phyloP scores from a whole-genome alignment of 2,888 invertebrate species.

The Machimus rusticus region DNA sequence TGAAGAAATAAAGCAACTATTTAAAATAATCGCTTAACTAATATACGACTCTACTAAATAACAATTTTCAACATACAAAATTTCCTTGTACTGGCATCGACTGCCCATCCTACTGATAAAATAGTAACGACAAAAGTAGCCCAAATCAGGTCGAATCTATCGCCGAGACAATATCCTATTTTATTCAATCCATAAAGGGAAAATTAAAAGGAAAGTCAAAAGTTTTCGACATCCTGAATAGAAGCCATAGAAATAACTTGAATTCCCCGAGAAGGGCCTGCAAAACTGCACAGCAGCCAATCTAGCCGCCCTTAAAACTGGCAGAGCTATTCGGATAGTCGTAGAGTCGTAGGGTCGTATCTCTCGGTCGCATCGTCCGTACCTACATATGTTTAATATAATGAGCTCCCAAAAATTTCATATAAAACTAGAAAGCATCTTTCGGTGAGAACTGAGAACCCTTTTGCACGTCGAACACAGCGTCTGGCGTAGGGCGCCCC shows the following conservation, averaged over 20 bases:
- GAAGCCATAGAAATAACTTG: not conserved
- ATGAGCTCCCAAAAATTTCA: slow-evolving; percentile 44
- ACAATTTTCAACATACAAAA: too few relatives aligned
- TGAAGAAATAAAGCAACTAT: too few relatives aligned
- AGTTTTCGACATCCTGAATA: not conserved
- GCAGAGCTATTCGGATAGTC: slow-evolving; percentile 34
- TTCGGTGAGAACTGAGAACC: slow-evolving; percentile 37
- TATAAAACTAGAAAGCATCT: slow-evolving; percentile 42
- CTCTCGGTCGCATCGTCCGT: not conserved
- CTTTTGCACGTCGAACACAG: slow-evolving; percentile 10
- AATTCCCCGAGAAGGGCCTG: not conserved
- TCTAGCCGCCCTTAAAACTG: not conserved
- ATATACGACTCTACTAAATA: too few relatives aligned
- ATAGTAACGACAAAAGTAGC: not conserved
- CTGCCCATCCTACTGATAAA: not conserved
- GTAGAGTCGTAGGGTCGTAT: not conserved
- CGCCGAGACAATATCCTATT: not conserved
- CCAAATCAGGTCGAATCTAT: not conserved
- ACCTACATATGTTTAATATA: slow-evolving; percentile 37
- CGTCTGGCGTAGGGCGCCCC: not conserved
- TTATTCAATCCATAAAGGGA: not conserved
- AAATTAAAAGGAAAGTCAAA: not conserved
- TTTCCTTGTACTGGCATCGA: too few relatives aligned
- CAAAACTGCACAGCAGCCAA: not conserved
- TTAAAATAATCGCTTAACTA: too few relatives aligned